Evolutionary conservation across 2,888 invertebrate species (phyloP).

Genomic region (Drosophila prostipennis): DNA sequence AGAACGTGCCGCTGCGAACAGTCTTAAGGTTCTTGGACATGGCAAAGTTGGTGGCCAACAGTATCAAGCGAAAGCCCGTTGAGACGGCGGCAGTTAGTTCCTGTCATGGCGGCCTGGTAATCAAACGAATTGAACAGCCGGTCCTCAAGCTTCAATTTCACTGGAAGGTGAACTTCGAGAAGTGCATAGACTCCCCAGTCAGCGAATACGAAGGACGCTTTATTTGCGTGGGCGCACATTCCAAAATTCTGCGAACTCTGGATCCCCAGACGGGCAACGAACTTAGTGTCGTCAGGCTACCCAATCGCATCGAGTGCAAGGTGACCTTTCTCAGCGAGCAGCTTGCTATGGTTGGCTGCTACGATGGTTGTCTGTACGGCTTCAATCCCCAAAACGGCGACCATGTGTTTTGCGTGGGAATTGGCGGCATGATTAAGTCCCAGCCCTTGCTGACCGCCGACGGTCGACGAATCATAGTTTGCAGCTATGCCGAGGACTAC

Average conservation of each 20-base stretch:
- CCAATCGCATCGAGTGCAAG: constrained; percentile 90
- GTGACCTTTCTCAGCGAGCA: constrained; percentile 84
- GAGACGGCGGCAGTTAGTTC: constrained; percentile 23
- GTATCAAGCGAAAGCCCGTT: constrained; percentile 57
- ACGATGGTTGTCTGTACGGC: constrained; percentile 90
- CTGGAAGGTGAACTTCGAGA: constrained; percentile 84
- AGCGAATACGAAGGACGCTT: constrained; percentile 84
- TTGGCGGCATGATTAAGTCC: constrained; percentile 84
- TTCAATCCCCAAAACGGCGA: constrained; percentile 86
- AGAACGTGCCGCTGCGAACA: constrained; percentile 53
- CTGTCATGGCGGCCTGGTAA: constrained; percentile 38
- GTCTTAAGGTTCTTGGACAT: constrained; percentile 60
- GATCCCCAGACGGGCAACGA: constrained; percentile 85
- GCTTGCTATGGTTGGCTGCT: constrained; percentile 89
- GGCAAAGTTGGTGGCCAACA: constrained; percentile 57
- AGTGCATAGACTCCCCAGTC: constrained; percentile 94
- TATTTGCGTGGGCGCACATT: constrained; percentile 89
- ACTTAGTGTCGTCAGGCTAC: constrained; percentile 85
- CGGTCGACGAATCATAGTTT: constrained; percentile 86
- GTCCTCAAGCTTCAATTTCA: constrained; percentile 50
- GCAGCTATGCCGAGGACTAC: constrained; percentile 84
- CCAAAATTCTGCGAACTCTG: constrained; percentile 88
- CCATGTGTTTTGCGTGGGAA: constrained; percentile 86
- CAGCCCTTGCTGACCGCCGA: constrained; percentile 86
- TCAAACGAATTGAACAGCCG: constrained; percentile 51